Evolutionary conservation across 2,797 vertebrate species (phyloP), one percentile per base, ranked within the genome.

Genomic region (Rhadinocentrus ornatus): DNA sequence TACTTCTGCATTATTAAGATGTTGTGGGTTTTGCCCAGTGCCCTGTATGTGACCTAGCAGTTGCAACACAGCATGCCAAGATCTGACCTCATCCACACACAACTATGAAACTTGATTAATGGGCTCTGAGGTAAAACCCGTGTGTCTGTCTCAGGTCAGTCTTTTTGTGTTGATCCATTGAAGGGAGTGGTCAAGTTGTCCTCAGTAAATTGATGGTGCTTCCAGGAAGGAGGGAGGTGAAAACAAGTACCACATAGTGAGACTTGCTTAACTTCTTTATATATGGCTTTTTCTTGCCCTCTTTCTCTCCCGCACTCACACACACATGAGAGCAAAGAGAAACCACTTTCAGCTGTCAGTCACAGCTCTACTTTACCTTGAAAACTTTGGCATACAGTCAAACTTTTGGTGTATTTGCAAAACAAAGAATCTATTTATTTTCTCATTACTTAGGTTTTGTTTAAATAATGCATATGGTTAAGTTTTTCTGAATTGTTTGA

Each of bases 391-490:
- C 93, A 90, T 92, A 88, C 83, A 91, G 93, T 95, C 92, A 93
- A 94, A 90, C 83, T 91, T 93, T 89, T 91, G 93, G 86, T 78
- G 73, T 97, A 95, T 97, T 98, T 97, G 96, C 96, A 90, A 96
- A 97, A 95, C 94, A 96, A 96, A 96, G 96, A 96, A 97, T 97
- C 96, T 95, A 95, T 95, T 93, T 97, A 97, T 98, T 99, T 98
- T 96, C 96, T 96, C 95, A 94, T 96, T 97, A 95, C 96, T 96
- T 98, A 96, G 95, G 78, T 95, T 95, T 82, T 97, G 96, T 97
- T 97, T 96, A 97, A 98, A 96, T 96, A 96, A 96, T 96, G 97
- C 95, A 96, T 97, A 96, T 96, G 96, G 95, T 97, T 96, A 97
- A 97, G 95, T 96, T 89, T 92, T 95, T 89, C 92, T 93, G 94